phyloP scores from a whole-genome alignment of 2,888 invertebrate species.

The Drosophila fulvimacula region DNA sequence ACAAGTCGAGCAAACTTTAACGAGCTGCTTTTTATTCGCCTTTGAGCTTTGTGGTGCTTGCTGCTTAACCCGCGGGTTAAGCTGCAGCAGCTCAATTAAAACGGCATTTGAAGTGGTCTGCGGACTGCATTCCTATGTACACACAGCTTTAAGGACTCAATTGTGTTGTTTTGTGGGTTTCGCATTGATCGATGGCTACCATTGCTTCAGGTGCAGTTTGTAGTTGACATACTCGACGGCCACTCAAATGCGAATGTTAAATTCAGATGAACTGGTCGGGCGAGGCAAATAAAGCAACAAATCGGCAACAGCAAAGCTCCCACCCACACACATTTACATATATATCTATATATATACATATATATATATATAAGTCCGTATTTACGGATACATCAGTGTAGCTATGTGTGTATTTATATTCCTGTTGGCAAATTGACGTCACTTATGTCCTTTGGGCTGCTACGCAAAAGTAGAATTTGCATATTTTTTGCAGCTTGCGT shows the following conservation, averaged over 20 bases:
- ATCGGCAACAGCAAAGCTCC: slow-evolving; percentile 13
- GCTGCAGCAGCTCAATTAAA: slow-evolving; percentile 68
- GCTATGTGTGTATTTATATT: slow-evolving; percentile 30
- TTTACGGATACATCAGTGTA: slow-evolving; percentile 1
- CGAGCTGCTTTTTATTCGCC: slow-evolving; percentile 13
- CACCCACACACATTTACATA: not conserved
- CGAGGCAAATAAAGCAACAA: slow-evolving; percentile 15
- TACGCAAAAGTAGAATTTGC: slow-evolving; percentile 71
- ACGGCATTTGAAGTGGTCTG: slow-evolving; percentile 59
- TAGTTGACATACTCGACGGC: slow-evolving; percentile 34
- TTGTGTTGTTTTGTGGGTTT: slow-evolving; percentile 31
- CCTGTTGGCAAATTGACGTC: slow-evolving; percentile 75
- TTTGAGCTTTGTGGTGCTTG: slow-evolving; percentile 15
- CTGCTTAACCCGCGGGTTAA: slow-evolving; percentile 24
- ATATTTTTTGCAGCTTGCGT: slow-evolving; percentile 58
- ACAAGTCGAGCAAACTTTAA: slow-evolving; percentile 10
- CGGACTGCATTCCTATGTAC: slow-evolving; percentile 8
- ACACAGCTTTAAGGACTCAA: slow-evolving; percentile 50
- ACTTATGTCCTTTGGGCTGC: slow-evolving; percentile 65
- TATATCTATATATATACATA: not conserved
- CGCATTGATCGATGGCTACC: slow-evolving; percentile 51
- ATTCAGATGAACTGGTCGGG: slow-evolving; percentile 50
- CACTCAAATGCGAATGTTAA: slow-evolving; percentile 49
- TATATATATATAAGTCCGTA: not conserved
- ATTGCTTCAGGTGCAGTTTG: slow-evolving; percentile 39